Evolutionary conservation across 2,888 invertebrate genomes (phyloP).

Genomic region (Drosophila putrida): DNA sequence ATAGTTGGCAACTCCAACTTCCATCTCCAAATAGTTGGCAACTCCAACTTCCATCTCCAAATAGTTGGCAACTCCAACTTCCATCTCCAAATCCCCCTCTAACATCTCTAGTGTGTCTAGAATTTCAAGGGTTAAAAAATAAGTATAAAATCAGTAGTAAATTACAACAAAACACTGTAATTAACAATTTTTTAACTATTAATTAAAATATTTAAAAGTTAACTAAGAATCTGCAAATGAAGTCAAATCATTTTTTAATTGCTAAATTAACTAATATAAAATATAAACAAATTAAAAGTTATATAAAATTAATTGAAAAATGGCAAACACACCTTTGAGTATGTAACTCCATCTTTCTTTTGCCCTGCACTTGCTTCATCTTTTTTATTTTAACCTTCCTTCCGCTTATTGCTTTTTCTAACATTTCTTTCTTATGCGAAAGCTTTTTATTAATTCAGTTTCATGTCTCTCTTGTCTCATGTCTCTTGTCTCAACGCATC

Average conservation of each 20-base stretch:
- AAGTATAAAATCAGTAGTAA: too few species aligned
- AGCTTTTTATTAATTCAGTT: constrained; percentile 47
- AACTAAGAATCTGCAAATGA: too few species aligned
- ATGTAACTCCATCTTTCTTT: constrained; percentile 25
- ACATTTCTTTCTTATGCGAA: constrained; percentile 50
- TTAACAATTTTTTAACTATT: too few species aligned
- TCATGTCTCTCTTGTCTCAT: constrained; percentile 5
- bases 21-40: constrained; percentile 28
- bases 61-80: constrained; percentile 22
- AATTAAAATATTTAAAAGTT: too few species aligned
- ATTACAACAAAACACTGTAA: too few species aligned
- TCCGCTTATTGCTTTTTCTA: constrained; percentile 71
- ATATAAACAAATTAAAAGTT: too few species aligned
- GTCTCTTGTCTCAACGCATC: constrained; percentile 49
- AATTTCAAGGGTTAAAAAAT: too few species aligned
- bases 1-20: constrained; percentile 22
- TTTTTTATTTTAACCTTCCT: constrained; percentile 58
- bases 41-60: constrained; percentile 13
- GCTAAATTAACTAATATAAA: too few species aligned
- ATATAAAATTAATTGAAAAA: too few species aligned
- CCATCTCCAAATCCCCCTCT: constrained; percentile 16
- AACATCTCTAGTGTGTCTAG: too few species aligned
- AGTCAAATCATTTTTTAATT: too few species aligned
- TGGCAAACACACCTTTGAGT: too few species aligned
- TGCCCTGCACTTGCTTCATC: constrained; percentile 38